Conservation (phyloP, 1,140 invertebrate genomes). For the Yoshiicerus persimilis region DNA sequence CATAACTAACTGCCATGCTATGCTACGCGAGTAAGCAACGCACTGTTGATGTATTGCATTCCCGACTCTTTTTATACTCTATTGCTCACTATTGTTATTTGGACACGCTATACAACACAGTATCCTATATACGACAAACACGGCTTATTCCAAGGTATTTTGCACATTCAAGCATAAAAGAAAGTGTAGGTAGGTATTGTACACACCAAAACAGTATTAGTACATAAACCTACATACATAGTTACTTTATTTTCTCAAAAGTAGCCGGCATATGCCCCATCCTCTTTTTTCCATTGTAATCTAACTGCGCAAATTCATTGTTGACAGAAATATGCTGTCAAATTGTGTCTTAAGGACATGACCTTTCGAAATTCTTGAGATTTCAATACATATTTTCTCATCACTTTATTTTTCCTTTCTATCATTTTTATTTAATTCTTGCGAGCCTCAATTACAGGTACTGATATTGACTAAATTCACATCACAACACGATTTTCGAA, state of each 20-base stretch:
- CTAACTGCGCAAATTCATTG: not conserved
- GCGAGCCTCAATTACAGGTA: not conserved
- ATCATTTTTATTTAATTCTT: too few relatives aligned
- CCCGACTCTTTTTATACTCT: not conserved
- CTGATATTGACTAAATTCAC: too few relatives aligned
- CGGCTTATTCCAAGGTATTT: not conserved
- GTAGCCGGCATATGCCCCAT: not conserved
- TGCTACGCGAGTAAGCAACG: not conserved
- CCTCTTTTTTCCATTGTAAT: not conserved
- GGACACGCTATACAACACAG: not conserved
- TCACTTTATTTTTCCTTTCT: not conserved
- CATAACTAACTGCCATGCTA: not conserved
- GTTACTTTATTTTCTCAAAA: not conserved
- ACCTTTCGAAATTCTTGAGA: too few relatives aligned
- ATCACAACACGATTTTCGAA: too few relatives aligned
- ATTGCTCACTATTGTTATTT: not conserved
- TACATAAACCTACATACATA: not conserved
- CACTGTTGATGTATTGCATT: not conserved
- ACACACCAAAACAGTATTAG: too few relatives aligned
- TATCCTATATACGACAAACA: not conserved
- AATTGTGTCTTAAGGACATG: not conserved
- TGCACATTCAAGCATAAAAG: not conserved
- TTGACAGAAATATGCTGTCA: not conserved
- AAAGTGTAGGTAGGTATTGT: not conserved
- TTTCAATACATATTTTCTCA: too few relatives aligned